These are phyloP conservation scores for Kryptolebias ocellatus DNA, from an alignment of 2,797 vertebrate species.

Conservation along the genomic window DNA sequence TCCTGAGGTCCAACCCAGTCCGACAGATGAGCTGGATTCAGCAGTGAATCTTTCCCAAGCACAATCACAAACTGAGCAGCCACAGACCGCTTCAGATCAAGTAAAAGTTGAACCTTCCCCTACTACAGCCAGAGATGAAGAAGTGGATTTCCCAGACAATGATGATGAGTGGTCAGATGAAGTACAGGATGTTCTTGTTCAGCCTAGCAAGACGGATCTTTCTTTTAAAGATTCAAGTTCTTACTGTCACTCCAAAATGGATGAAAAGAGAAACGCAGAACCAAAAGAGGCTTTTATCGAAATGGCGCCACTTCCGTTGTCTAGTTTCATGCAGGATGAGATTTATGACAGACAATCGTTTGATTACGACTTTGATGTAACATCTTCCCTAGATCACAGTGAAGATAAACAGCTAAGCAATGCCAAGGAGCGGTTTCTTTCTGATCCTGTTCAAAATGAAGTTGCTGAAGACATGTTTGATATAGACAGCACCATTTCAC, in stretches of 20 bases:
- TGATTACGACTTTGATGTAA: constrained; percentile 68
- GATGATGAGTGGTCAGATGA: constrained; percentile 74
- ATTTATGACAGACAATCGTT: constrained; percentile 70
- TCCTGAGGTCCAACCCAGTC: constrained; percentile 26
- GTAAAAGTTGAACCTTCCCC: constrained; percentile 23
- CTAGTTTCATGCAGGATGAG: constrained; percentile 67
- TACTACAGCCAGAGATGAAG: constrained; percentile 46
- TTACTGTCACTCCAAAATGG: constrained; percentile 20
- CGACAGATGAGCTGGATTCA: constrained; percentile 2
- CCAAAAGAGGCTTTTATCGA: constrained; percentile 50
- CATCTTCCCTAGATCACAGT: constrained; percentile 50
- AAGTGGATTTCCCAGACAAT: constrained; percentile 71
- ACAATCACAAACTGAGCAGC: constrained; percentile 42
- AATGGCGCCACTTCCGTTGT: constrained; percentile 33
- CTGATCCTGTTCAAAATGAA: constrained; percentile 36
- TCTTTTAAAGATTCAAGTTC: constrained; percentile 41
- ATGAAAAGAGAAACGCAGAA: constrained; percentile 50
- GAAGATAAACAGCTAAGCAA: constrained; percentile 41
- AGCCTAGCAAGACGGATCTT: constrained; percentile 52
- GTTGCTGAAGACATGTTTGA: constrained; percentile 13
- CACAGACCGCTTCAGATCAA: constrained; percentile 30
- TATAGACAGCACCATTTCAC: constrained; percentile 26
- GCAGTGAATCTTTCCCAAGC: constrained; percentile 26
- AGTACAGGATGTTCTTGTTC: constrained; percentile 55
- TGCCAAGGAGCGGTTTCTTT: constrained; percentile 57